Percentiles rank a stretch among this genome's conserved stretches.
These are phyloP conservation scores for Agrilus cyanescens DNA, from an alignment of 2,888 invertebrate species.

Conservation along the genomic window DNA sequence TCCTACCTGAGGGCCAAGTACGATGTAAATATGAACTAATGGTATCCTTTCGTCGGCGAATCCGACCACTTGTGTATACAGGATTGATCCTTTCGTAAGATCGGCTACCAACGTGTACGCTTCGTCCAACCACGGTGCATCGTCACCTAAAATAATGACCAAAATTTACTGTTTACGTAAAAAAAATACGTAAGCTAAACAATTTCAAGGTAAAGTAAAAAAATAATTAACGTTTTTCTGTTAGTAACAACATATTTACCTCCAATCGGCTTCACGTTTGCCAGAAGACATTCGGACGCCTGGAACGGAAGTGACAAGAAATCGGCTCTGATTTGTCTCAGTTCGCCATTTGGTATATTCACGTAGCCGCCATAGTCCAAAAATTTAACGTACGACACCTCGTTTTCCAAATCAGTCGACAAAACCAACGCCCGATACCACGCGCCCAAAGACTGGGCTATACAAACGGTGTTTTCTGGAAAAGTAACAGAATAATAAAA, in stretches of 20 bases:
- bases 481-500: constrained; percentile 16
- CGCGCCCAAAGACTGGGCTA: constrained; percentile 67
- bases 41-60: constrained; percentile 70
- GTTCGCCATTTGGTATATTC: constrained; percentile 58
- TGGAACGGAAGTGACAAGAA: constrained; percentile 94
- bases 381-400: constrained; percentile 71
- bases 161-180: too few relatives aligned
- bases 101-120: constrained; percentile 67
- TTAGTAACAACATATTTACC: too few relatives aligned
- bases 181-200: too few relatives aligned
- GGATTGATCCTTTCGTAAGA: constrained; percentile 68
- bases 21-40: constrained; percentile 71
- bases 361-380: constrained; percentile 94
- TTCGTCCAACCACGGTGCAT: constrained; percentile 59
- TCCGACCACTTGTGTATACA: constrained; percentile 81
- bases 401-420: constrained; percentile 50
- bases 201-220: too few relatives aligned
- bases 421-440: constrained; percentile 84
- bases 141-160: constrained; percentile 30
- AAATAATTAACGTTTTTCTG: too few relatives aligned
- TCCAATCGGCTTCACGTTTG: constrained; percentile 70
- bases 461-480: constrained; percentile 77
- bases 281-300: constrained; percentile 88
- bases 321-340: constrained; percentile 88
- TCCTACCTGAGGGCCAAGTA: constrained; percentile 57